Percentiles rank a stretch among this genome's conserved stretches.
phyloP scores from a whole-genome alignment of 2,113 vertebrate genomes.

The Cepphus grylle region DNA sequence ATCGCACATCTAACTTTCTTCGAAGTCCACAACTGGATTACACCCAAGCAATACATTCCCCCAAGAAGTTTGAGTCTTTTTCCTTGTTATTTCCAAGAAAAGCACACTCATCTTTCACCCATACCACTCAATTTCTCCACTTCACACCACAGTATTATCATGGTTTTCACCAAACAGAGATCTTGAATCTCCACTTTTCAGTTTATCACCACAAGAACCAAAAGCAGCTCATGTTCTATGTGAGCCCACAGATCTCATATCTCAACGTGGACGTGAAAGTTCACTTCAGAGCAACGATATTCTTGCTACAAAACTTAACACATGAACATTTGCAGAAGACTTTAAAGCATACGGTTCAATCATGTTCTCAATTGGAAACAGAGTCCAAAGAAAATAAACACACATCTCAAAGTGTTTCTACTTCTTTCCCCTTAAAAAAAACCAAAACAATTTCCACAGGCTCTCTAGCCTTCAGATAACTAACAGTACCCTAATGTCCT shows the following conservation, averaged over 20 bases:
- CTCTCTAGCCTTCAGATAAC: neutral
- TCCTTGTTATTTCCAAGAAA: neutral
- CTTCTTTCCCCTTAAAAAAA: neutral
- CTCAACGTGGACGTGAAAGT: neutral
- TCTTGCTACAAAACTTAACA: neutral
- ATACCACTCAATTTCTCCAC: neutral
- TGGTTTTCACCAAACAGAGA: neutral
- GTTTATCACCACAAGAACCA: neutral
- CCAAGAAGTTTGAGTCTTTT: neutral
- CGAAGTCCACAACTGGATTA: neutral
- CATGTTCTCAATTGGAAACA: neutral
- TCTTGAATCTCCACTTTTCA: neutral
- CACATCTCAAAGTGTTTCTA: neutral
- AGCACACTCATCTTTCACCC: neutral
- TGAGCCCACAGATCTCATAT: neutral
- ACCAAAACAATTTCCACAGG: neutral
- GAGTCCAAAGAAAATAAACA: neutral
- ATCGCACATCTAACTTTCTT: neutral
- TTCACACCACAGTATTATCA: neutral
- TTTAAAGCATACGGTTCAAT: neutral
- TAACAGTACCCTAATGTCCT: neutral
- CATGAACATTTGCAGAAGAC: neutral
- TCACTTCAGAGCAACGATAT: neutral
- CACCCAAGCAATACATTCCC: rapidly evolving
- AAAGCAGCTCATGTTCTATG: rapidly evolving